phyloP scores from a whole-genome alignment of 2,888 invertebrate species.

The Andrena marginata region DNA sequence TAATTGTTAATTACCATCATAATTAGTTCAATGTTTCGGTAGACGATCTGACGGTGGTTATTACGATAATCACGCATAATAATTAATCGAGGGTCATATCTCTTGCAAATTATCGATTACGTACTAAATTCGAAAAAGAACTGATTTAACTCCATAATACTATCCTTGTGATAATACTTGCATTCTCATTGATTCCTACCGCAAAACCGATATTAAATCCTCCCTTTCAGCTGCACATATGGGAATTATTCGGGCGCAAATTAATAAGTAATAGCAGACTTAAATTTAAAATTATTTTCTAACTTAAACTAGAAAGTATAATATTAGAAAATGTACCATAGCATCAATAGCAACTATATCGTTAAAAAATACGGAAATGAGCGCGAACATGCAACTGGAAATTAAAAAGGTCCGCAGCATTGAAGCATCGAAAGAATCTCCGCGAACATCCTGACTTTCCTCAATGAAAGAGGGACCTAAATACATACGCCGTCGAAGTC shows the following conservation, averaged over 20 bases:
- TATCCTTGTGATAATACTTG: neutral
- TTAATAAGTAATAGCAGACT: no score
- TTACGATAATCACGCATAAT: constrained; percentile 32
- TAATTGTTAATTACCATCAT: constrained; percentile 44
- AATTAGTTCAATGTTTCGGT: constrained; percentile 28
- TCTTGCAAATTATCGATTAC: neutral
- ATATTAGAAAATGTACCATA: no score
- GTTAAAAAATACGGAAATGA: neutral
- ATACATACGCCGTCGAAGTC: constrained; percentile 32
- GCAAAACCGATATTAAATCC: no score
- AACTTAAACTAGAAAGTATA: no score
- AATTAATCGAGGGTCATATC: constrained; percentile 7
- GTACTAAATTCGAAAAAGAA: neutral
- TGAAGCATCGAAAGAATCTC: neutral
- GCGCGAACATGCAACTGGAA: neutral
- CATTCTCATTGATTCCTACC: neutral
- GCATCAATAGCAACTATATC: no score
- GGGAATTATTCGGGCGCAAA: no score
- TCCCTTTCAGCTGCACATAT: no score
- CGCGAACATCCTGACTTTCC: neutral
- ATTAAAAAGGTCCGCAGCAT: neutral
- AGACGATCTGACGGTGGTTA: constrained; percentile 14
- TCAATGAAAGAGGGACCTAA: neutral
- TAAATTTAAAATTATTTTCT: no score
- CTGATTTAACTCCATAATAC: neutral